A percentile compares a stretch with the other conserved stretches of the same genome.
These are phyloP conservation scores for Lithophane ornitopus DNA, from an alignment of 2,888 invertebrate species.

Conservation along the genomic window DNA sequence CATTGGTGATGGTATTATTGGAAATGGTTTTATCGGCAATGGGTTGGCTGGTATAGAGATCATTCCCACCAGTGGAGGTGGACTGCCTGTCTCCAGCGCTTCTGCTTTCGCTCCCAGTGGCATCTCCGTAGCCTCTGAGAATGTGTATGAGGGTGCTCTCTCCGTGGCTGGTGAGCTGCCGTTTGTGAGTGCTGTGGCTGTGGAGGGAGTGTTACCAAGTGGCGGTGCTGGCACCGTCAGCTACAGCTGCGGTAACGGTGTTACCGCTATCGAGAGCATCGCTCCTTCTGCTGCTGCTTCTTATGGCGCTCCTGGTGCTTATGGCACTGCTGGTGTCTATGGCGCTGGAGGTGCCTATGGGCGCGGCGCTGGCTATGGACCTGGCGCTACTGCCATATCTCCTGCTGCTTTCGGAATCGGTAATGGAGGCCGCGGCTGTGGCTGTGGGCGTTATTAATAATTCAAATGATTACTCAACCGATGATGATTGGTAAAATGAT, in stretches of 20 bases:
- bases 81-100: constrained; percentile 47
- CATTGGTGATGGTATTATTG: too few relatives aligned
- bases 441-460: too few relatives aligned
- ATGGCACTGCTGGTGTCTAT: neutral
- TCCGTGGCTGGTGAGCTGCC: neutral
- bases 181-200: constrained; percentile 18
- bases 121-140: constrained; percentile 59
- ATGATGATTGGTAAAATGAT: too few relatives aligned
- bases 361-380: too few relatives aligned
- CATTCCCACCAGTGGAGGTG: constrained; percentile 54
- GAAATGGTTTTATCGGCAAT: too few relatives aligned
- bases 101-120: constrained; percentile 50
- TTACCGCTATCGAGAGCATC: neutral
- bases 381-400: constrained; percentile 5
- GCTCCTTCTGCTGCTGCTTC: neutral
- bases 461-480: neutral
- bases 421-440: neutral
- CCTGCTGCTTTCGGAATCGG: constrained; percentile 7
- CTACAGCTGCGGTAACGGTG: constrained; percentile 41
- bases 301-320: constrained; percentile 2
- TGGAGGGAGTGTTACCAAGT: constrained; percentile 48
- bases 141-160: constrained; percentile 54
- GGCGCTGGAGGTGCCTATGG: constrained; percentile 9
- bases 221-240: constrained; percentile 41
- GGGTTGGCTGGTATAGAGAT: too few relatives aligned